Conservation (phyloP, 2,797 vertebrate genomes). For the Uromys caudimaculatus region DNA sequence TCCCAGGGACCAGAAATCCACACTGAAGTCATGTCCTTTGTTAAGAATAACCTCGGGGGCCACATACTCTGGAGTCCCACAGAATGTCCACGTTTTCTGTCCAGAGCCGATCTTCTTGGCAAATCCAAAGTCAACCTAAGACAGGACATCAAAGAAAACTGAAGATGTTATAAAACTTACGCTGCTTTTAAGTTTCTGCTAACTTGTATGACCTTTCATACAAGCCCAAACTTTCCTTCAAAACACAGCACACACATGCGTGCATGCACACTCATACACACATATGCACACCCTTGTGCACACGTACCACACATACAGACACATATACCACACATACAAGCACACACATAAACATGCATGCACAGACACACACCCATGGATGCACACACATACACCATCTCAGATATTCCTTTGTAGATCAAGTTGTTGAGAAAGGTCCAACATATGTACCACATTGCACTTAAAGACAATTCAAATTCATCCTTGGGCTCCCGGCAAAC, state of each 20-base stretch:
- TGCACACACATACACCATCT: neutral
- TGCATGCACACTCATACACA: neutral
- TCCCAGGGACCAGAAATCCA: conserved; percentile 97
- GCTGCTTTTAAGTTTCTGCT: neutral
- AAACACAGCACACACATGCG: neutral
- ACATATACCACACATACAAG: neutral
- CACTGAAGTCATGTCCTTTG: conserved; percentile 96
- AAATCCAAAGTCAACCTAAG: conserved; percentile 97
- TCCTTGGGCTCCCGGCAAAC: neutral
- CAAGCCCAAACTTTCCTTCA: neutral
- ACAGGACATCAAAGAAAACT: conserved; percentile 52
- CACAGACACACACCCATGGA: neutral
- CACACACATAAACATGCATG: neutral
- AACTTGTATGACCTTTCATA: neutral
- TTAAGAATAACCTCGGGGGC: conserved; percentile 97
- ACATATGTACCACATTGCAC: neutral
- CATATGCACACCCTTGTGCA: neutral
- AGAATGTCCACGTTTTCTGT: conserved; percentile 98
- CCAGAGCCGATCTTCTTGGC: conserved; percentile 96
- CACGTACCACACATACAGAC: neutral
- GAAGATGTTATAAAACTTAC: neutral
- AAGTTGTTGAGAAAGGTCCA: neutral
- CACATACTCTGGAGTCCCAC: conserved; percentile 96
- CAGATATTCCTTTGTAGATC: neutral
- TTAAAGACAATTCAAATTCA: neutral